Evolutionary conservation across 2,797 vertebrate genomes (phyloP), one percentile per base, ranked within the genome.

Genomic region (Scyliorhinus canicula): DNA sequence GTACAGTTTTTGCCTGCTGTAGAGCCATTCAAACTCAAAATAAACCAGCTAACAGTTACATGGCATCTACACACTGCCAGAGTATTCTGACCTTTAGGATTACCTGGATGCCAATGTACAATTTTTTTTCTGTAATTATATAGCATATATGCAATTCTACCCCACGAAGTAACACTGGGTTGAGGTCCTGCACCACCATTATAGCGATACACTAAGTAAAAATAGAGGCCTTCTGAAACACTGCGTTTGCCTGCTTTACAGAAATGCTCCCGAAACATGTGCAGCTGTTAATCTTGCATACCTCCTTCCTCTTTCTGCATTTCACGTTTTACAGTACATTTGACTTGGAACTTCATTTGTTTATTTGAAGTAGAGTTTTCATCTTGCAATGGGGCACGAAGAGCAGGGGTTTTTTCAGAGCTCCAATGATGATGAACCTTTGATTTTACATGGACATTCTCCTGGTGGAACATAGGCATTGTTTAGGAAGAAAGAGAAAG

Each of bases 371-470:
- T 96, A 16, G 97, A 97, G 96, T 98, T 98, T 95, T 98, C 98
- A 95, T 99, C 98, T 96, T 98, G 98, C 95, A 98, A 97, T 0
- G 98, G 97, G 40, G 98, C 96, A 31, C 98, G 97, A 95, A 96
- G 96, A 96, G 96, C 96, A 95, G 96, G 95, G 95, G 97, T 96
- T 96, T 98, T 98, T 97, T 96, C 96, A 95, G 97, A 96, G 96
- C 97, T 98, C 96, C 98, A 96, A 96, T 97, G 98, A 95, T 97
- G 96, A 96, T 97, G 97, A 96, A 98, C 96, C 96, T 97, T 97
- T 95, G 98, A 96, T 90, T 98, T 98, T 71, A 96, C 96, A 97
- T 97, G 98, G 65, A 98, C 96, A 88, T 98, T 96, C 96, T 99
- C 98, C 99, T 99, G 97, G 93, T 82, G 19, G 63, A 96, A 96